These are phyloP conservation scores for Trypoxylon attenuatum DNA, from an alignment of 2,888 invertebrate genomes.

Conservation along the genomic window DNA sequence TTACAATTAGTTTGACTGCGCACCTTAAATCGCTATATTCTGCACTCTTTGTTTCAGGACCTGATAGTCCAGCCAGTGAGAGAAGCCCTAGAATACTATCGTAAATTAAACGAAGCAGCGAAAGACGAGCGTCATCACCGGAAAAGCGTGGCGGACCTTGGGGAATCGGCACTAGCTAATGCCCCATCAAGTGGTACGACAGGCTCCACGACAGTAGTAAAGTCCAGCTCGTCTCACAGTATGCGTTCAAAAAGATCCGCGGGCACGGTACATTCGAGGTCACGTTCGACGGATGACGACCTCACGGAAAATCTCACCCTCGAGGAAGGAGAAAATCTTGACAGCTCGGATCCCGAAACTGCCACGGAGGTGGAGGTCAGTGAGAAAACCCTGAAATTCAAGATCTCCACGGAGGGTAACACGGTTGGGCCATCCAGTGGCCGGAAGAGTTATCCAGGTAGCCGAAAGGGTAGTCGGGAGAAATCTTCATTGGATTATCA, in stretches of 20 bases:
- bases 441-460: slow-evolving; percentile 81
- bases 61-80: slow-evolving; percentile 80
- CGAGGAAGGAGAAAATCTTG: slow-evolving; percentile 76
- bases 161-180: slow-evolving; percentile 57
- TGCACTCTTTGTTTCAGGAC: slow-evolving; percentile 75
- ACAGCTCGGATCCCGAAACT: slow-evolving; percentile 80
- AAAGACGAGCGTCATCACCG: slow-evolving; percentile 79
- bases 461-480: slow-evolving; percentile 82
- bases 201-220: slow-evolving; percentile 58
- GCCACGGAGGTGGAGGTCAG: slow-evolving; percentile 85
- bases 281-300: slow-evolving; percentile 70
- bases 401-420: slow-evolving; percentile 83
- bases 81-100: slow-evolving; percentile 80
- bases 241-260: slow-evolving; percentile 75
- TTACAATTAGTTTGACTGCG: not conserved
- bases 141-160: slow-evolving; percentile 76
- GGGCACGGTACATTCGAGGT: slow-evolving; percentile 68
- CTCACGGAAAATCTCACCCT: slow-evolving; percentile 67
- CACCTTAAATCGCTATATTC: no score
- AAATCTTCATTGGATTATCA: slow-evolving; percentile 74
- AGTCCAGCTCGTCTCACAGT: slow-evolving; percentile 72
- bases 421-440: slow-evolving; percentile 72
- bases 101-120: slow-evolving; percentile 79
- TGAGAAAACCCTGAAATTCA: slow-evolving; percentile 85
- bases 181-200: slow-evolving; percentile 39